Conservation (phyloP, 2,113 vertebrate genomes). For the Sinocyclocheilus anophthalmus region DNA sequence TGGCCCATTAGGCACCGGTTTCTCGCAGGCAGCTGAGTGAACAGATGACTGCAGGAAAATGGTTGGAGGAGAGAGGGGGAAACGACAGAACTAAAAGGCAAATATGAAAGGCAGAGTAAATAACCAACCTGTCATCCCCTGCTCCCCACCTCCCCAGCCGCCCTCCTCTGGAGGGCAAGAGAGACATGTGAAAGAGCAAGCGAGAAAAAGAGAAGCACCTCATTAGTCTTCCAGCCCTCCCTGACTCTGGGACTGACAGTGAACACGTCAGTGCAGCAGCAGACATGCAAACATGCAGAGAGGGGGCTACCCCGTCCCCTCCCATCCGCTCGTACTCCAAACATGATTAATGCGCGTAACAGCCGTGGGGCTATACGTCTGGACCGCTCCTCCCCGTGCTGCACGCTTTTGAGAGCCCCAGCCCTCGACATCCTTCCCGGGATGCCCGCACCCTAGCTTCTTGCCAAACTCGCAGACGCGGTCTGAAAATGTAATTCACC, state of each 20-base stretch:
- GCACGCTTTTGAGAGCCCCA: neutral
- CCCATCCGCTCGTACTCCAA: slow-evolving; percentile 12
- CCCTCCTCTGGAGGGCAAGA: slow-evolving; percentile 39
- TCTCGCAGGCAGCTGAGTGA: slow-evolving; percentile 67
- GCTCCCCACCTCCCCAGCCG: slow-evolving; percentile 11
- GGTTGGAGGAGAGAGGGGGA: slow-evolving; percentile 45
- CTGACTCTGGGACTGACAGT: slow-evolving; percentile 48
- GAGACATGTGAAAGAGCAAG: slow-evolving; percentile 56
- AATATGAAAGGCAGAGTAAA: slow-evolving; percentile 70
- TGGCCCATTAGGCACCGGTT: slow-evolving; percentile 72
- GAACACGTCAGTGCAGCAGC: slow-evolving; percentile 60
- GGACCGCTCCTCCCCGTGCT: slow-evolving; percentile 52
- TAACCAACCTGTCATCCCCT: slow-evolving; percentile 67
- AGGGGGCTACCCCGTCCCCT: slow-evolving; percentile 44
- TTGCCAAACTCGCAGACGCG: neutral
- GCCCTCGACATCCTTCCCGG: slow-evolving; percentile 1
- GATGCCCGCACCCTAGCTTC: neutral
- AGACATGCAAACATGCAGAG: slow-evolving; percentile 67
- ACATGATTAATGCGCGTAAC: slow-evolving; percentile 77
- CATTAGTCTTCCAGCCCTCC: slow-evolving; percentile 62
- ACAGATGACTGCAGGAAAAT: slow-evolving; percentile 69
- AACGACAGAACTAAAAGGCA: slow-evolving; percentile 64
- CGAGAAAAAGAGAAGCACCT: slow-evolving; percentile 62
- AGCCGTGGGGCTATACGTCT: slow-evolving; percentile 65
- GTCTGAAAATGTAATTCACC: slow-evolving; percentile 41